Percentiles rank a stretch among this genome's conserved stretches.
Conservation (phyloP, 1,140 invertebrate genomes). For the Diachasmimorpha longicaudata region DNA sequence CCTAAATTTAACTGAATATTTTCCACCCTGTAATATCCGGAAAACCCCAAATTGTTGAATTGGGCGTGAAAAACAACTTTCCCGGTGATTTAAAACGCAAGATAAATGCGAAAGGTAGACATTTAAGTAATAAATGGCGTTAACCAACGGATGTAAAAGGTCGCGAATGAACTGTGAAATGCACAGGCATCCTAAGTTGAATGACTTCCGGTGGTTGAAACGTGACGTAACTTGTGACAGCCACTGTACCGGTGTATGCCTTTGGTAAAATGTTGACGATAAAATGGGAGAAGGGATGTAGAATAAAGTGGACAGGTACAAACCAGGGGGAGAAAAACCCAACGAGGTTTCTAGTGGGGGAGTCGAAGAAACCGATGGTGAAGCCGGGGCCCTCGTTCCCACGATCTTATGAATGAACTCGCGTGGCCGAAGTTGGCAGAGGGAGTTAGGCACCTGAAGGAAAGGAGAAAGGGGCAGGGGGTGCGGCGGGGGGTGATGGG, state of each 20-base stretch:
- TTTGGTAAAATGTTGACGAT: conserved; percentile 1
- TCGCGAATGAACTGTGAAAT: conserved; percentile 22
- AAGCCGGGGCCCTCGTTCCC: conserved; percentile 54
- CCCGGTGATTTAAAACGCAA: not conserved
- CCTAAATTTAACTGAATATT: too few relatives aligned
- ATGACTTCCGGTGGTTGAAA: conserved; percentile 21
- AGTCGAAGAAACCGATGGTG: conserved; percentile 26
- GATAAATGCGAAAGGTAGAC: not conserved
- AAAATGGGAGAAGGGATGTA: conserved; percentile 15
- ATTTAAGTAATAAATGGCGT: not conserved
- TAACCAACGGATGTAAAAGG: conserved; percentile 6
- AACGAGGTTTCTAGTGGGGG: conserved; percentile 17
- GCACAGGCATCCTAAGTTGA: conserved; percentile 18
- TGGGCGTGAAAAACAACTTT: not conserved
- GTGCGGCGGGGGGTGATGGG: too few relatives aligned
- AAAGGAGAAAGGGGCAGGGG: conserved; percentile 28
- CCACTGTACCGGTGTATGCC: conserved; percentile 44
- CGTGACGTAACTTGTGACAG: conserved; percentile 52
- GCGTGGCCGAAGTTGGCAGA: conserved; percentile 49
- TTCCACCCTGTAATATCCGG: too few relatives aligned
- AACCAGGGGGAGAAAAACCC: conserved; percentile 19
- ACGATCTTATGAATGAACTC: conserved; percentile 65
- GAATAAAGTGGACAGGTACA: conserved; percentile 18
- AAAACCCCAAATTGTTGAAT: not conserved
- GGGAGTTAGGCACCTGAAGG: conserved; percentile 33